Conservation (phyloP, 1,140 invertebrate genomes). For the Drosophila trapezifrons region DNA sequence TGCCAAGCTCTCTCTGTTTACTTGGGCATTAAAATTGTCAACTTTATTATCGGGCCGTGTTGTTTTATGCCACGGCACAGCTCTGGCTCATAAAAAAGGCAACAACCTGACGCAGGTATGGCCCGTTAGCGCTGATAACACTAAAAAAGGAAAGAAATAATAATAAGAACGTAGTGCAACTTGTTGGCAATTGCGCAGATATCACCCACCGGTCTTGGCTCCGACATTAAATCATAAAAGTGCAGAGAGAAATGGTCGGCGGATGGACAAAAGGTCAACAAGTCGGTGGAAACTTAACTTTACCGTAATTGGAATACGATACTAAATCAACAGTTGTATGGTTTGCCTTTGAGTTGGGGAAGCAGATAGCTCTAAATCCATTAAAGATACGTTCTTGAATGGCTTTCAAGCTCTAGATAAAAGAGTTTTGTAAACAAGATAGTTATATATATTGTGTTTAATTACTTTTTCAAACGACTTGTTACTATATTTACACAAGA, state of each 20-base stretch:
- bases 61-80: constrained; percentile 36
- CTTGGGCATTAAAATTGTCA: constrained; percentile 62
- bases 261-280: constrained; percentile 70
- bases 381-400: constrained; percentile 3
- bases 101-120: constrained; percentile 46
- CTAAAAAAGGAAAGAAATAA: constrained; percentile 7
- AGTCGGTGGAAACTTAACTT: constrained; percentile 36
- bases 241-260: constrained; percentile 47
- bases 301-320: constrained; percentile 53
- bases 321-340: constrained; percentile 43
- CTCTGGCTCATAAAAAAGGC: constrained; percentile 52
- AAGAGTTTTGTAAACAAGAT: background rate
- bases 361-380: background rate
- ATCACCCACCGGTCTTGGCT: constrained; percentile 29
- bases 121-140: constrained; percentile 47
- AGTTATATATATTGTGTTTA: background rate
- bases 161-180: constrained; percentile 9
- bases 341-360: background rate
- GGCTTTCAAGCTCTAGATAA: background rate
- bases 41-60: constrained; percentile 62
- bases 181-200: constrained; percentile 47
- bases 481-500: background rate
- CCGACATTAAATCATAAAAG: constrained; percentile 63
- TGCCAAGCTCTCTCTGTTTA: constrained; percentile 31
- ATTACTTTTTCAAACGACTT: background rate